phyloP scores from a whole-genome alignment of 1,140 invertebrate genomes.

The Ceratina calcarata region DNA sequence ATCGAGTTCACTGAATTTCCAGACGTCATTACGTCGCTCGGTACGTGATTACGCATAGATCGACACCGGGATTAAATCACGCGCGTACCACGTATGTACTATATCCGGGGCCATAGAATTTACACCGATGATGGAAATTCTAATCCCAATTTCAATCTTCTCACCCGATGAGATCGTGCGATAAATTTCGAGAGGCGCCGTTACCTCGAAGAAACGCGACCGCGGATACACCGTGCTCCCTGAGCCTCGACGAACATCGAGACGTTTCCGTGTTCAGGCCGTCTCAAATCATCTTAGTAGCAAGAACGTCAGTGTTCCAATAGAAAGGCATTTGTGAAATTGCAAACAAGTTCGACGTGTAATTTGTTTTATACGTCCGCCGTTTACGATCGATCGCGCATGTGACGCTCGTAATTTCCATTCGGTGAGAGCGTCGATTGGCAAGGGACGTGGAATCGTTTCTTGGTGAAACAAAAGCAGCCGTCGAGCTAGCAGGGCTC shows the following conservation, averaged over 20 bases:
- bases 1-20: slow-evolving; percentile 17
- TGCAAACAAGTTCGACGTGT: too few species aligned
- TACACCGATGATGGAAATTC: slow-evolving; percentile 16
- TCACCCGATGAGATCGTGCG: neutral
- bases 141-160: slow-evolving; percentile 37
- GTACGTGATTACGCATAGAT: slow-evolving; percentile 21
- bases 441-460: too few species aligned
- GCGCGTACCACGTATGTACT: neutral
- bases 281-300: too few species aligned
- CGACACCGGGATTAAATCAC: slow-evolving; percentile 17
- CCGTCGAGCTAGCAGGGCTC: neutral
- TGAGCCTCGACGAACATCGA: too few species aligned
- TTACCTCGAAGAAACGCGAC: neutral
- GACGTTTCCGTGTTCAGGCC: too few species aligned
- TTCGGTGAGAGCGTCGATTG: too few species aligned
- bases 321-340: too few species aligned
- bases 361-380: too few species aligned
- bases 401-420: too few species aligned
- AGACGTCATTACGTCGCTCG: slow-evolving; percentile 13
- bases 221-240: neutral
- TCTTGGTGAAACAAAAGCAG: neutral
- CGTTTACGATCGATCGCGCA: too few species aligned
- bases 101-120: neutral
- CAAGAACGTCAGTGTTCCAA: too few species aligned
- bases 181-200: slow-evolving; percentile 19